These are phyloP conservation scores for Hippopotamyrus pictus DNA, from an alignment of 2,797 vertebrate species.

Conservation along the genomic window DNA sequence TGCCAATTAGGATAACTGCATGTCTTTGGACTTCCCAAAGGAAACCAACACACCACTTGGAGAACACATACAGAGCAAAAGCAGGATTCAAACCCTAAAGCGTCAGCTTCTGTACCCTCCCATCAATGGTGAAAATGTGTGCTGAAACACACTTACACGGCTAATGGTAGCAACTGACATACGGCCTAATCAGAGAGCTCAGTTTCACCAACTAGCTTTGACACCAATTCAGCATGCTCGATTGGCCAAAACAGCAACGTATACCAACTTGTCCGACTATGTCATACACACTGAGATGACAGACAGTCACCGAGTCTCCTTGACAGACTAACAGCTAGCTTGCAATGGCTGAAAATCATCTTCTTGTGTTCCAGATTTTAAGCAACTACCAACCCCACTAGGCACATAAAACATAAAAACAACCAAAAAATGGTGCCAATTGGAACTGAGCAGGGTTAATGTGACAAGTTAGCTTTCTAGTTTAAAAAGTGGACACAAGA, in stretches of 20 bases:
- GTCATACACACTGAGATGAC: neutral
- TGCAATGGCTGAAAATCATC: neutral
- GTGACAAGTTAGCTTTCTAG: neutral
- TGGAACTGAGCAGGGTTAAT: neutral
- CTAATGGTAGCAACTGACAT: neutral
- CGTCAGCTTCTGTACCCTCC: neutral
- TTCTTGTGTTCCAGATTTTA: neutral
- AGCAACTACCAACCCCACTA: neutral
- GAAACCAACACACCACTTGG: neutral
- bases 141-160: neutral
- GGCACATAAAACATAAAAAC: neutral
- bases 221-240: neutral
- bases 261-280: neutral
- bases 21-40: neutral
- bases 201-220: neutral
- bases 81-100: neutral
- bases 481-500: neutral
- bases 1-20: neutral
- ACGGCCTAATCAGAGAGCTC: neutral
- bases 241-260: neutral
- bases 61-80: neutral
- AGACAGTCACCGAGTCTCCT: neutral
- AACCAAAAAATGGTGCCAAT: neutral
- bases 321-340: neutral
- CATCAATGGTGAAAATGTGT: neutral